Evolutionary conservation across 1,140 invertebrate species (phyloP), one percentile per base, ranked within the genome.

Genomic region (Drosophila obscura): DNA sequence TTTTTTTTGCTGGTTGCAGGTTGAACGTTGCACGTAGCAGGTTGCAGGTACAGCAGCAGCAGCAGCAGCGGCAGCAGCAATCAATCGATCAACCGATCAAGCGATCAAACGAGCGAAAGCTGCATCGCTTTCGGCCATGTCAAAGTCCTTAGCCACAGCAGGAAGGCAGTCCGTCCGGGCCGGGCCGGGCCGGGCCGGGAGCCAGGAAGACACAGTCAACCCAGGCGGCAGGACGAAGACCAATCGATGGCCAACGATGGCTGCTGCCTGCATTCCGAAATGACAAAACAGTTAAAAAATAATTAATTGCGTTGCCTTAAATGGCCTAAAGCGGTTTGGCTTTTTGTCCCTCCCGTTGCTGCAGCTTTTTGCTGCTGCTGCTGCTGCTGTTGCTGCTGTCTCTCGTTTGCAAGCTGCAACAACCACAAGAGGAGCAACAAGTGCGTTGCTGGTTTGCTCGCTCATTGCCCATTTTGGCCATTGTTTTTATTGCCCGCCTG

Each of bases 221-320:
- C 22, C 5, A 68, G 49, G 39, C 61, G 60, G 73, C 39, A 15
- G 26, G 61, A 57, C 41, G 50, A 65, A 15, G 68, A 62, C 74
- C 82, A 82, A 88, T 83, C 79, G 83, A 85, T 87, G 77, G 73
- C 77, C 82, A 85, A 81, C 66, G 78, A 79, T 87, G 78, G 83
- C 72, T 73, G 75, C 80, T 78, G 53, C 61, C 49, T 73, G 81
- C 85, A 90, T 90, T 91, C 89, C 90, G 73, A 91, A 90, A 91
- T 91, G 90, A 91, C 90, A 90, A 91, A 91, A 91, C 90, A 91
- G 90, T 91, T 91, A 91, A 91, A 91, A 91, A 91, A 91, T 91
- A 91, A 91, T 91, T 91, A 91, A 91, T 91, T 91, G 89, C 85
- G 85, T 90, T 91, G 66, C 89, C 90, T 84, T 91, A 91, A 91